phyloP scores from a whole-genome alignment of 2,888 invertebrate species.

The Baccha elongata region DNA sequence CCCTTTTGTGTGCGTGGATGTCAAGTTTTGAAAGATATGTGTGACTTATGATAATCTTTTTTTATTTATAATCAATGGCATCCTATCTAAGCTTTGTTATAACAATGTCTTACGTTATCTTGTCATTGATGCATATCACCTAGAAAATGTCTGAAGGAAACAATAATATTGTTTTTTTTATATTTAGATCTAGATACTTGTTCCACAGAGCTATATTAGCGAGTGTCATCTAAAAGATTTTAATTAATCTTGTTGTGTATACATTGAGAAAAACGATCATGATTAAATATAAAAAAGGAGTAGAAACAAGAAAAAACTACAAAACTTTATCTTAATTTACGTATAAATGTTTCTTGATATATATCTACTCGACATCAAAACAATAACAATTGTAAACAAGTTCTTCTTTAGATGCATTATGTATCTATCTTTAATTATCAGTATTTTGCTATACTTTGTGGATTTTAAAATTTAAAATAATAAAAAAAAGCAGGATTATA shows the following conservation, averaged over 20 bases:
- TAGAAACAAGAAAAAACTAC: slow-evolving; percentile 25
- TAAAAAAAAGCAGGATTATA: no score
- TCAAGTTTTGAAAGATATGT: slow-evolving; percentile 27
- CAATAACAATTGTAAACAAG: slow-evolving; percentile 8
- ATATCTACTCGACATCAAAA: slow-evolving; percentile 5
- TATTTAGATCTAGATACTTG: no score
- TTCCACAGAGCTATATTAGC: background rate
- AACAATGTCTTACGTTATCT: slow-evolving; percentile 34
- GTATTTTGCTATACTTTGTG: no score
- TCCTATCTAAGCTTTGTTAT: slow-evolving; percentile 57
- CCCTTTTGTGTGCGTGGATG: slow-evolving; percentile 3
- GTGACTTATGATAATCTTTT: slow-evolving; percentile 51
- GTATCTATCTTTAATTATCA: no score
- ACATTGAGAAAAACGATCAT: slow-evolving; percentile 41
- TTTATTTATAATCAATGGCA: slow-evolving; percentile 70
- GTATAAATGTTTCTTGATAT: slow-evolving; percentile 30
- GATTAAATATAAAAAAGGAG: slow-evolving; percentile 41
- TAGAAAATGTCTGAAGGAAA: no score
- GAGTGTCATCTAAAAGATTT: slow-evolving; percentile 40
- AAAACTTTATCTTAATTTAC: slow-evolving; percentile 40
- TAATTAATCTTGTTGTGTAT: slow-evolving; percentile 39
- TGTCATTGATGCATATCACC: slow-evolving; percentile 29
- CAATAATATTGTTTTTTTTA: slow-evolving; percentile 31
- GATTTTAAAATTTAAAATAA: no score
- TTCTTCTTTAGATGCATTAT: no score